Conservation (phyloP, 2,113 vertebrate species). For the Trachemys scripta region DNA sequence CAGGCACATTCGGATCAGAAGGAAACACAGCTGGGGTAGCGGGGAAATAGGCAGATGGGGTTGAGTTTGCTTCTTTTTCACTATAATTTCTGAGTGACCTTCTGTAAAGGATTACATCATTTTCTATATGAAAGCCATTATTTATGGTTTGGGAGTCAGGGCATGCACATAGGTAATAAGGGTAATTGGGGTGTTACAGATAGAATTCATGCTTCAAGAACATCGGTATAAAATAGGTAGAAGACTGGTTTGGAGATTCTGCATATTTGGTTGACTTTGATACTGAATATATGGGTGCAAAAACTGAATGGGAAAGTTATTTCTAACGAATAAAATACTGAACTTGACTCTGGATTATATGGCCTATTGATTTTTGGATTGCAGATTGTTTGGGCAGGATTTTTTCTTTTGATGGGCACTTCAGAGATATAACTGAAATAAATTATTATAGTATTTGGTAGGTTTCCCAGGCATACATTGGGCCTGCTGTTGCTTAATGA, state of each 20-base stretch:
- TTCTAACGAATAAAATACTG: neutral
- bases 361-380: neutral
- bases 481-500: neutral
- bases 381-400: neutral
- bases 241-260: neutral
- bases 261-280: neutral
- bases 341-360: neutral
- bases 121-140: neutral
- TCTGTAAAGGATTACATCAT: neutral
- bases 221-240: neutral
- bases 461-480: neutral
- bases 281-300: neutral
- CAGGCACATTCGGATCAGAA: neutral
- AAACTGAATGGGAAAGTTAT: neutral
- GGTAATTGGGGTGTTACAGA: neutral
- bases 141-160: neutral
- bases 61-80: neutral
- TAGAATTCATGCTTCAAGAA: neutral
- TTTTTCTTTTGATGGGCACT: neutral
- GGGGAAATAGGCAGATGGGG: neutral
- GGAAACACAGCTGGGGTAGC: fast-evolving
- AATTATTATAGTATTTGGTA: neutral
- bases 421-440: neutral
- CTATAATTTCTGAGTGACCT: neutral
- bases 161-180: neutral